phyloP scores from a whole-genome alignment of 2,888 invertebrate species.

The Pseudococcus longispinus region DNA sequence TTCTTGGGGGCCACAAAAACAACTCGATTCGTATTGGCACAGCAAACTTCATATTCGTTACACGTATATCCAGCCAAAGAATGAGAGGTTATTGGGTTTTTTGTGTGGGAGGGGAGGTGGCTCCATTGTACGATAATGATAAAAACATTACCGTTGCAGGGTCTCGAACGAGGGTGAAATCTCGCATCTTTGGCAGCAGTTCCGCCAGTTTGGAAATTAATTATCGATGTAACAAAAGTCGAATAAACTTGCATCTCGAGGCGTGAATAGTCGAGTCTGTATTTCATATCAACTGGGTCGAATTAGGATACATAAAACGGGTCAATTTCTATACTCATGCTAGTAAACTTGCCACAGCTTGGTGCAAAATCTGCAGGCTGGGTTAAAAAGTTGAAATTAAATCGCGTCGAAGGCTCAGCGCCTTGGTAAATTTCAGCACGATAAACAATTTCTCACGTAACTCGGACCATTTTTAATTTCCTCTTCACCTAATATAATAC shows the following conservation, averaged over 20 bases:
- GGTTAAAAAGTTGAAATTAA: constrained; percentile 6
- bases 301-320: neutral
- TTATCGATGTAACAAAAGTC: constrained; percentile 18
- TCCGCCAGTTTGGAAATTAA: neutral
- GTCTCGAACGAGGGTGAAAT: neutral
- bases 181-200: neutral
- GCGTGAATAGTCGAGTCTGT: neutral
- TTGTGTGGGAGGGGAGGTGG: too few species aligned
- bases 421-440: neutral
- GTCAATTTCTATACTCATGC: neutral
- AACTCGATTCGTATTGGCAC: neutral
- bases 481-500: constrained; percentile 32
- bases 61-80: neutral
- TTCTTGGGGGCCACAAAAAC: neutral
- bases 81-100: neutral
- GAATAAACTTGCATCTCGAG: neutral
- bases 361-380: neutral
- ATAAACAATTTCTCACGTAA: constrained; percentile 37
- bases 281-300: neutral
- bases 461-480: constrained; percentile 33
- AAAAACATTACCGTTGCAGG: neutral
- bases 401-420: neutral
- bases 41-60: neutral
- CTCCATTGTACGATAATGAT: neutral
- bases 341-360: neutral